These are phyloP conservation scores for Setipinna tenuifilis DNA, from an alignment of 2,797 vertebrate genomes.

Conservation along the genomic window DNA sequence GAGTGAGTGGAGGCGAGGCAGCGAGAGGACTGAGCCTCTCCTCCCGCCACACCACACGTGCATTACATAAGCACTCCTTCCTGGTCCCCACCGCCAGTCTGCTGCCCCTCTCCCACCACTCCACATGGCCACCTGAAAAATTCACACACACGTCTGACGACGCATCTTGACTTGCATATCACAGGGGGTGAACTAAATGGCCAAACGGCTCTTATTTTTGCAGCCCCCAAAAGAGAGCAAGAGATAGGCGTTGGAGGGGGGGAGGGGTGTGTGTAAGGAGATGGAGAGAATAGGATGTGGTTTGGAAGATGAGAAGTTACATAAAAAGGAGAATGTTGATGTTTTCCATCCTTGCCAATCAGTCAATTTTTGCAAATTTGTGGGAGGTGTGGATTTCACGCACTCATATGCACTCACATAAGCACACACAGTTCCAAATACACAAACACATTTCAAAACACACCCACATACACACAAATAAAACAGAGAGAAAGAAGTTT, in stretches of 20 bases:
- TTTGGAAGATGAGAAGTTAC: background rate
- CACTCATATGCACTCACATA: background rate
- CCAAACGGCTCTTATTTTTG: background rate
- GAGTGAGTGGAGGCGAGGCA: too few relatives aligned
- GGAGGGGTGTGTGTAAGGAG: background rate
- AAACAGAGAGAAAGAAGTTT: background rate
- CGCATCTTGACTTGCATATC: background rate
- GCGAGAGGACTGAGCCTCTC: background rate
- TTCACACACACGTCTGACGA: background rate
- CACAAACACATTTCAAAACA: background rate
- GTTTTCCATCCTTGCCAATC: background rate
- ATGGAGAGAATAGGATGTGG: background rate
- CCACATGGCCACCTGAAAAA: too few relatives aligned
- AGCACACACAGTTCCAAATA: background rate
- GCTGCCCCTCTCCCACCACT: too few relatives aligned
- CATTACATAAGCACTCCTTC: constrained; percentile 44
- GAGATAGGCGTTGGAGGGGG: background rate
- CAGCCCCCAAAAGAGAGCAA: background rate
- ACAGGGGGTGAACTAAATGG: background rate
- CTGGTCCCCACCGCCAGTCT: background rate
- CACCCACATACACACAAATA: constrained; percentile 23
- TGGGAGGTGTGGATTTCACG: background rate
- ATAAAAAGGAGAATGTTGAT: background rate
- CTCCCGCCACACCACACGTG: constrained; percentile 16
- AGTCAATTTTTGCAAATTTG: background rate